Base-by-base conservation (phyloP, 2,797 vertebrate genomes). In the Podargus strigoides region DNA sequence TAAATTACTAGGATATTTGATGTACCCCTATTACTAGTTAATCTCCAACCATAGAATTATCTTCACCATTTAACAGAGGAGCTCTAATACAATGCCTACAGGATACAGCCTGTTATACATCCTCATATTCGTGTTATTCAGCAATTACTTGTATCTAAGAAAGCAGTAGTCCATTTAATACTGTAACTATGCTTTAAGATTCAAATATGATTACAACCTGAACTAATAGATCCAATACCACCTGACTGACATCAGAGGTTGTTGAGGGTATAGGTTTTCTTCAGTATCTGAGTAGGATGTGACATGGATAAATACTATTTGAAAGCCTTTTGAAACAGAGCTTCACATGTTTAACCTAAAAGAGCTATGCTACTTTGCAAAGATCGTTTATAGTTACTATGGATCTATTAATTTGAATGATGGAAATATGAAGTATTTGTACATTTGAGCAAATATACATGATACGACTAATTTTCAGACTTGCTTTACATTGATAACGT, bases 401-500 rank as follows among this genome's bases (percentile, higher is more conserved):
- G 20, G 6, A 14, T 44, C 5, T n/a, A 49, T 67, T 79, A 6
- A 44, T 64, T 47, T 81, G 39, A 64, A 21, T 47, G 4, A 3
- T 82, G 24, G 21, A 63, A 24, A 44, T 37, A 46, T 9, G 5
- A 63, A 62, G 5, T 32, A 50, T 63, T 78, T 70, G 7, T 42
- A 46, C 2, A 64, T 77, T 76, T 55, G 16, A 59, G 9, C 7
- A 85, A 89, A 49, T 30, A n/a, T n/a, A 60, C 2, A 18, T 39
- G 3, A 24, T 37, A 30, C 27, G 18, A 44, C 5, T 53, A 27
- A 12, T 74, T 81, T 87, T 63, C 44, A 76, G 36, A 73, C 12
- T 83, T 0, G 0, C 15, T 83, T 67, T 46, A 41, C 2, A 44
- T 1, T 44, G 32, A 44, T 46, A 83, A 63, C n/a, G 3, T 20